Percentiles rank a stretch among this genome's conserved stretches.
Conservation (phyloP, 2,113 vertebrate species). For the Varanus salvator region DNA sequence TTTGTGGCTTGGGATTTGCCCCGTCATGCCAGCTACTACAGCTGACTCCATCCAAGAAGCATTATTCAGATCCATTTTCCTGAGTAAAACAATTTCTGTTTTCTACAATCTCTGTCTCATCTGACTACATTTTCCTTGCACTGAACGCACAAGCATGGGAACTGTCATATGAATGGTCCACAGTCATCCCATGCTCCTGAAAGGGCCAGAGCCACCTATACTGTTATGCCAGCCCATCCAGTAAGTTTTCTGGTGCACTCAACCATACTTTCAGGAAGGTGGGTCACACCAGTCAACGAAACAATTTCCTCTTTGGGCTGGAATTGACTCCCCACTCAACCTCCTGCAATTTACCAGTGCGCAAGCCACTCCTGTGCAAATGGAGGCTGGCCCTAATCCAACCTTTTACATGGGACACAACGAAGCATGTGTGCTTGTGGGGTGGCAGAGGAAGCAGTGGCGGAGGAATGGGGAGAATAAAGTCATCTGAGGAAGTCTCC, state of each 20-base stretch:
- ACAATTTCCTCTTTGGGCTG: not conserved
- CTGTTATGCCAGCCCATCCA: not conserved
- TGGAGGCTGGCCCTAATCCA: not conserved
- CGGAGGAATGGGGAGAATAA: not conserved
- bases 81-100: not conserved
- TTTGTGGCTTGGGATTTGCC: not conserved
- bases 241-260: not conserved
- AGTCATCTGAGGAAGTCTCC: not conserved
- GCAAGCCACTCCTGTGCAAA: not conserved
- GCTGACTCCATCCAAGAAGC: not conserved
- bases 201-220: not conserved
- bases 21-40: not conserved
- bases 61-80: not conserved
- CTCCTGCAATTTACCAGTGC: not conserved
- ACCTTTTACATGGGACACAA: not conserved
- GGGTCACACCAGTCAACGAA: not conserved
- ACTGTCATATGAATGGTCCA: not conserved
- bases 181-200: no score
- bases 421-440: not conserved
- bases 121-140: not conserved
- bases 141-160: not conserved
- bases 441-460: not conserved
- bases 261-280: not conserved
- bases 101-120: not conserved
- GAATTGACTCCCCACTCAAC: no score